phyloP scores from a whole-genome alignment of 2,113 vertebrate species.

The Corydoras sp. region DNA sequence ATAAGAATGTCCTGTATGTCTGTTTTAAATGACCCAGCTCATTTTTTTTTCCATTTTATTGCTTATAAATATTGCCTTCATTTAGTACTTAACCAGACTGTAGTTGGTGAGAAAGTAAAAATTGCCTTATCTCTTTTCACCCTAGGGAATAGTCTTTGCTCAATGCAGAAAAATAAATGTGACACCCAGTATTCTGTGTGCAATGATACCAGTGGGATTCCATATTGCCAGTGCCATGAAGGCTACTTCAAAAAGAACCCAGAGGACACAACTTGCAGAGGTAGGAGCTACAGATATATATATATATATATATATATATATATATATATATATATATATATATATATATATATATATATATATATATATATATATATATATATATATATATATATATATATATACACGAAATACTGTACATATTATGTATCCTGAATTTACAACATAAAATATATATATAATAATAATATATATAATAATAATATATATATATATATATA shows the following conservation, averaged over 20 bases:
- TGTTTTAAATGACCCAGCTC: background rate
- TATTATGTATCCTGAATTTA: too few relatives aligned
- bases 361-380: too few relatives aligned
- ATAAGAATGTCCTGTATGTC: too few relatives aligned
- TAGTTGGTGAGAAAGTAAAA: background rate
- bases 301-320: background rate
- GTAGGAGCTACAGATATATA: conserved; percentile 59
- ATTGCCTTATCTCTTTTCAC: conserved; percentile 18
- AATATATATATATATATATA: too few relatives aligned
- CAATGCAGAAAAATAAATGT: conserved; percentile 73
- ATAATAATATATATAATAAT: too few relatives aligned
- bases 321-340: too few relatives aligned
- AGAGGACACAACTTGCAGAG: conserved; percentile 84
- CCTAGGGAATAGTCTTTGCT: conserved; percentile 82
- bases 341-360: too few relatives aligned
- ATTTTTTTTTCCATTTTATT: background rate
- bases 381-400: too few relatives aligned
- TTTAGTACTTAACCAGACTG: background rate
- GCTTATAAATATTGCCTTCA: too few relatives aligned
- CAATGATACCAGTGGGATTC: conserved; percentile 69
- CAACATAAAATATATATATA: too few relatives aligned
- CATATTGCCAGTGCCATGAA: conserved; percentile 77
- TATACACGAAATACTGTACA: too few relatives aligned
- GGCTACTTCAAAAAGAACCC: conserved; percentile 90
- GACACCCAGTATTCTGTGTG: conserved; percentile 80